Conservation (phyloP, 2,797 vertebrate genomes). For the Pseudocheirus occidentalis region DNA sequence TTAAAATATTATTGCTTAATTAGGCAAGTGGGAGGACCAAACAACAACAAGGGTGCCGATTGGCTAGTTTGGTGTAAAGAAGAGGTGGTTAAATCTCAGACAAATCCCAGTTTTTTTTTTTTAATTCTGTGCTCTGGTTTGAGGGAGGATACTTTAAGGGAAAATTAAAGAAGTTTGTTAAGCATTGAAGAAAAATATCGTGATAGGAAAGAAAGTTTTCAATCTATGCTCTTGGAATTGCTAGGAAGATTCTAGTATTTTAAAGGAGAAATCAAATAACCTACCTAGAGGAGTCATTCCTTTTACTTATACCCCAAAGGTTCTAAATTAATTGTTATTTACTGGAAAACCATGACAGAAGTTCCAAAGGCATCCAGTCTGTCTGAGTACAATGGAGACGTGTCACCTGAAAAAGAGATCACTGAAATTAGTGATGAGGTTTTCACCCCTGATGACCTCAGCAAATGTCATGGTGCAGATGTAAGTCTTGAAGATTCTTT, state of each 20-base stretch:
- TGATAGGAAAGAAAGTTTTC: constrained; percentile 27
- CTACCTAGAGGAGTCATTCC: not conserved
- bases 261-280: not conserved
- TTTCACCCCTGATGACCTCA: constrained; percentile 45
- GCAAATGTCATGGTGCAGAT: constrained; percentile 58
- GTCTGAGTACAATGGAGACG: constrained; percentile 81
- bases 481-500: not conserved
- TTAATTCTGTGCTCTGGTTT: constrained; percentile 55
- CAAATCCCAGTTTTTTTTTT: constrained; percentile 69
- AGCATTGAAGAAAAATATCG: fast-evolving
- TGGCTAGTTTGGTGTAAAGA: constrained; percentile 67
- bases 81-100: constrained; percentile 63
- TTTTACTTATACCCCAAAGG: not conserved
- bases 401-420: constrained; percentile 52
- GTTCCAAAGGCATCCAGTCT: constrained; percentile 40
- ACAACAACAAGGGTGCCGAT: constrained; percentile 69
- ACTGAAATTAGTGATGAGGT: constrained; percentile 78
- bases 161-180: constrained; percentile 17
- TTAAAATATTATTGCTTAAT: constrained; percentile 81
- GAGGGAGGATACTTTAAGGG: constrained; percentile 1
- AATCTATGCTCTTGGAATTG: constrained; percentile 9
- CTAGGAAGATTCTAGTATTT: constrained; percentile 26
- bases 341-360: constrained; percentile 82
- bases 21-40: constrained; percentile 77
- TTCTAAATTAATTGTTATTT: not conserved